Evolutionary conservation across 1,140 invertebrate genomes (phyloP).

Genomic region (Caerostris extrusa): DNA sequence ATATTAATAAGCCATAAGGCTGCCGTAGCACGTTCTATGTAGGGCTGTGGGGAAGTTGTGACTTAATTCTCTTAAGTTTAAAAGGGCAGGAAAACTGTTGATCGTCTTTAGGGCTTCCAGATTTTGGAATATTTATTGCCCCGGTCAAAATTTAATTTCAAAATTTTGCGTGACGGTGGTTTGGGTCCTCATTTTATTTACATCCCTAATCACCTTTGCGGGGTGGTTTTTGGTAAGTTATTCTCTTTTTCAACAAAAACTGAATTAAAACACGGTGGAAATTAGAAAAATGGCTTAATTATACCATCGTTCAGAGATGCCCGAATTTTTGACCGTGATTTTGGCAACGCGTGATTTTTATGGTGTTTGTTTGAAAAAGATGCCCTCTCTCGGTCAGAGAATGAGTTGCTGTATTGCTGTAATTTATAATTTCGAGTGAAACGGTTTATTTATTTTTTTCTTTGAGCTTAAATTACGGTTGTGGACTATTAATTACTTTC

Average conservation of each 20-base stretch:
- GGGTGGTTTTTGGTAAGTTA: background rate
- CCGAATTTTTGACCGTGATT: background rate
- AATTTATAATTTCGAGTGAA: conserved; percentile 19
- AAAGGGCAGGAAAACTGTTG: background rate
- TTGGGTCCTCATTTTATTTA: conserved; percentile 53
- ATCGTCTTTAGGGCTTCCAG: conserved; percentile 14
- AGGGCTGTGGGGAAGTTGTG: background rate
- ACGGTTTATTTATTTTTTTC: no score
- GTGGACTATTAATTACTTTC: conserved; percentile 25
- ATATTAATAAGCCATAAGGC: conserved; percentile 63
- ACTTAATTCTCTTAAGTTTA: conserved; percentile 9
- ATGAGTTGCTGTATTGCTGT: conserved; percentile 20
- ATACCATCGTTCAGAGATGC: background rate
- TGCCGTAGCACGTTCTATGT: conserved; percentile 16
- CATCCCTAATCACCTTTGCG: conserved; percentile 62
- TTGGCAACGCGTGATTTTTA: conserved; percentile 39
- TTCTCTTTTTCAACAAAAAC: background rate
- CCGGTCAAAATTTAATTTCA: conserved; percentile 44
- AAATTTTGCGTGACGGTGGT: conserved; percentile 15
- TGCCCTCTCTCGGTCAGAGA: background rate
- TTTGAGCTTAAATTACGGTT: background rate
- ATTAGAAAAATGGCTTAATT: conserved; percentile 70
- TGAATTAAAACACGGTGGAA: conserved; percentile 58
- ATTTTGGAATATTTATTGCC: conserved; percentile 54
- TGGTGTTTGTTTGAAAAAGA: background rate